phyloP scores from a whole-genome alignment of 2,888 invertebrate species.

The Didymodactylos carnosus region DNA sequence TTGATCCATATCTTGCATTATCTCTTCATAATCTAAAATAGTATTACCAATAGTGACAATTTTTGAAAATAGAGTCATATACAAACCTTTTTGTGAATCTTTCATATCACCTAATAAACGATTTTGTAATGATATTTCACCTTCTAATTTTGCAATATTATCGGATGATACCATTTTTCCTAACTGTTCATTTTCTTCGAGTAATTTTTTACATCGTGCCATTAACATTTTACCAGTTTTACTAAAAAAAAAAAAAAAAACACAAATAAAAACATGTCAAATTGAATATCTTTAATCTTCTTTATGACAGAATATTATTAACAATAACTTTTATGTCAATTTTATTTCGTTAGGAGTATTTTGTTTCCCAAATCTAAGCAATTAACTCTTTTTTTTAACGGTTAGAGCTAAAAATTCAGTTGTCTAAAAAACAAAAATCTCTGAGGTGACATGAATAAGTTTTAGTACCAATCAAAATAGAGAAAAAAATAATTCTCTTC shows the following conservation, averaged over 20 bases:
- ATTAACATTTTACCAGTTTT: neutral
- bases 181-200: neutral
- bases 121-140: neutral
- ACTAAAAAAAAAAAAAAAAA: neutral
- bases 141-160: neutral
- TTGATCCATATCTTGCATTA: neutral
- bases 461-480: too few relatives aligned
- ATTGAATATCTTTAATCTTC: neutral
- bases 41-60: neutral
- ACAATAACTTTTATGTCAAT: too few relatives aligned
- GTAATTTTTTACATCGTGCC: slow-evolving; percentile 1
- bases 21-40: neutral
- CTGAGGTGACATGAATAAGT: too few relatives aligned
- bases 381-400: too few relatives aligned
- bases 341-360: too few relatives aligned
- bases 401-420: too few relatives aligned
- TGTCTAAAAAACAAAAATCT: too few relatives aligned
- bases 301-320: too few relatives aligned
- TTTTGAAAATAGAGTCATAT: neutral
- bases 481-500: too few relatives aligned
- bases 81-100: neutral
- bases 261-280: neutral
- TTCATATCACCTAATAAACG: neutral
- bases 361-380: too few relatives aligned
- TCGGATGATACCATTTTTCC: neutral